These are phyloP conservation scores for Poeciliopsis turrubarensis DNA, from an alignment of 2,113 vertebrate species.

Conservation along the genomic window DNA sequence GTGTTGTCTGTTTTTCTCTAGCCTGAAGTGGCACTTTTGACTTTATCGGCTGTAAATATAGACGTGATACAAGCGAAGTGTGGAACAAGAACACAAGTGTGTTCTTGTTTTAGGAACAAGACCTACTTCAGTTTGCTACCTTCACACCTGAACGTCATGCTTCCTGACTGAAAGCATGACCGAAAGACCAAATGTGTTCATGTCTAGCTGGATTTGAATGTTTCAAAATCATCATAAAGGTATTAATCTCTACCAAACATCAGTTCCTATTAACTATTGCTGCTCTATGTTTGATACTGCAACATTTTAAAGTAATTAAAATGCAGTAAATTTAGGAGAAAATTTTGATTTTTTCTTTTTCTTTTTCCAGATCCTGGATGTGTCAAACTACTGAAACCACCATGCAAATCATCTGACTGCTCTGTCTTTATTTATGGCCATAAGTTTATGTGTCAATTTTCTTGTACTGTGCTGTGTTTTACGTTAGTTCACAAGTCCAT, in stretches of 20 bases:
- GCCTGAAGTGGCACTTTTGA: neutral
- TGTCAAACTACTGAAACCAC: neutral
- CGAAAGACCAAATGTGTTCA: neutral
- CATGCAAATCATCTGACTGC: too few species aligned
- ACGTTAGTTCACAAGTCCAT: constrained; percentile 4
- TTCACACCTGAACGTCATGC: constrained; percentile 35
- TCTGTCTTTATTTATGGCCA: neutral
- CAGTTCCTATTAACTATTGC: neutral
- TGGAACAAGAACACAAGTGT: neutral
- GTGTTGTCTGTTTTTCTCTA: neutral
- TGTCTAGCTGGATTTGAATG: neutral
- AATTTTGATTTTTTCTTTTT: neutral
- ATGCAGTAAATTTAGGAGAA: too few species aligned
- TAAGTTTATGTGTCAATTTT: neutral
- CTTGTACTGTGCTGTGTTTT: neutral
- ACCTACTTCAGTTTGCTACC: constrained; percentile 6
- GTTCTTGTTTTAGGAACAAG: constrained; percentile 13
- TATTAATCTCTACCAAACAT: neutral
- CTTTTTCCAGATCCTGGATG: neutral
- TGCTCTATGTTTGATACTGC: neutral
- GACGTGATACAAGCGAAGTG: constrained; percentile 24
- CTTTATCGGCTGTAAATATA: neutral
- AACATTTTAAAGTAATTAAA: neutral
- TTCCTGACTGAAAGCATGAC: constrained; percentile 50
- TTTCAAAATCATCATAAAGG: neutral